These are phyloP conservation scores for Cotesia glomerata DNA, from an alignment of 1,140 invertebrate genomes.

Conservation along the genomic window DNA sequence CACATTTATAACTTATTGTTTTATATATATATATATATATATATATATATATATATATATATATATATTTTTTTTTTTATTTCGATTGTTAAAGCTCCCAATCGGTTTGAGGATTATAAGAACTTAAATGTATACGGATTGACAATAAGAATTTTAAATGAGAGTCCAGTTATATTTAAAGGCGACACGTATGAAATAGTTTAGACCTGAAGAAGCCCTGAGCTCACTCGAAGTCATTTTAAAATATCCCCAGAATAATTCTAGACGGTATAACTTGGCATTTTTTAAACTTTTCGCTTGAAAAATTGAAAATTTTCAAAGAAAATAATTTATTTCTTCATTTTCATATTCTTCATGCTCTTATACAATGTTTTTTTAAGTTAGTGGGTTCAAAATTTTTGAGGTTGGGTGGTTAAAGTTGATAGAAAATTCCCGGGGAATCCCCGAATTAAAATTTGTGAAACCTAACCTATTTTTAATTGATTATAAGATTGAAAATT, in stretches of 20 bases:
- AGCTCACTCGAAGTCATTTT: slow-evolving; percentile 48
- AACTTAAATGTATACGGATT: slow-evolving; percentile 36
- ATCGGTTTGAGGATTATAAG: neutral
- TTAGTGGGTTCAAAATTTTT: no score
- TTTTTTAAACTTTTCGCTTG: neutral
- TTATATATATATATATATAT: slow-evolving; percentile 6
- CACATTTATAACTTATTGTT: slow-evolving; percentile 17
- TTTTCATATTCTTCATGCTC: no score
- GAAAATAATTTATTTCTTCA: no score
- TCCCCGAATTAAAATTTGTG: no score
- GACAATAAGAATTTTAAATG: slow-evolving; percentile 25
- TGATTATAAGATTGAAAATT: no score
- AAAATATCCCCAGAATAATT: slow-evolving; percentile 18
- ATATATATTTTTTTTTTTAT: slow-evolving; percentile 13
- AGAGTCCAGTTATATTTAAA: slow-evolving; percentile 26
- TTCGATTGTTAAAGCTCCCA: slow-evolving; percentile 7
- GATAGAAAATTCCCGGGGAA: no score
- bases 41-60: slow-evolving; percentile 10
- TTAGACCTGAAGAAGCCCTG: slow-evolving; percentile 47
- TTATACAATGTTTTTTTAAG: no score
- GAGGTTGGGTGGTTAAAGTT: no score
- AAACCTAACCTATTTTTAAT: no score
- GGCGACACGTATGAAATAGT: slow-evolving; percentile 49
- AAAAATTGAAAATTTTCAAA: slow-evolving; percentile 34
- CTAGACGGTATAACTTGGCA: slow-evolving; percentile 16